These are phyloP conservation scores for Elysia chlorotica DNA, from an alignment of 1,140 invertebrate species.

Conservation along the genomic window DNA sequence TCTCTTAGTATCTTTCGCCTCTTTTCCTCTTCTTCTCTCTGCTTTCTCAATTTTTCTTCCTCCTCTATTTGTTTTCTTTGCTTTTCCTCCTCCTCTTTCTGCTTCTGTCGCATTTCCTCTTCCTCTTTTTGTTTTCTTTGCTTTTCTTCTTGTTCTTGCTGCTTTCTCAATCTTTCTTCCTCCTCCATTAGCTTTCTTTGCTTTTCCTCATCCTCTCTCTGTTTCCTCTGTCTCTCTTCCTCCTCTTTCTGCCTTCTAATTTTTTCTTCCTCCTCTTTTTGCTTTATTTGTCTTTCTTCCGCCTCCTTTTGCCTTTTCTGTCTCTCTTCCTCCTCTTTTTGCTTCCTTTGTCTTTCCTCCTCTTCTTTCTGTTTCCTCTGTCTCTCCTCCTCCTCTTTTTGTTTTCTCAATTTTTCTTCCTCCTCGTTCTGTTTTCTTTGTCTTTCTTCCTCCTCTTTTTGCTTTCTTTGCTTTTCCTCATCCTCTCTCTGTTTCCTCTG, in stretches of 20 bases:
- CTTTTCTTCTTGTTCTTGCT: neutral
- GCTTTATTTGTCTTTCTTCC: neutral
- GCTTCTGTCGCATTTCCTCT: neutral
- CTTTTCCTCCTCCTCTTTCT: neutral
- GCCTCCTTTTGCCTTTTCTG: neutral
- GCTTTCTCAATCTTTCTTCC: neutral
- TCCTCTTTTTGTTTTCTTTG: neutral
- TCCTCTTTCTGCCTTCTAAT: neutral
- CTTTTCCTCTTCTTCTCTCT: neutral
- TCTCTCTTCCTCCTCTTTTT: neutral
- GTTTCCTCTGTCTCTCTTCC: neutral
- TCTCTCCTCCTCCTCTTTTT: neutral
- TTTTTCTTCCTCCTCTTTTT: neutral
- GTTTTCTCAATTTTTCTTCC: neutral
- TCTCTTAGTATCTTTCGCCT: neutral
- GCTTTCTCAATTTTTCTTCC: neutral
- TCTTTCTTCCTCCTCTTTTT: neutral
- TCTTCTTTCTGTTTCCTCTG: neutral
- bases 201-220: neutral
- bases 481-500: neutral
- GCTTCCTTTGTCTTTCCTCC: neutral
- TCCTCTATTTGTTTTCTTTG: neutral
- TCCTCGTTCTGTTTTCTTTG: neutral
- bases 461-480: neutral
- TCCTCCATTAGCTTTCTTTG: neutral